Conservation (phyloP, 2,888 invertebrate genomes). For the Zelleria hepariella region DNA sequence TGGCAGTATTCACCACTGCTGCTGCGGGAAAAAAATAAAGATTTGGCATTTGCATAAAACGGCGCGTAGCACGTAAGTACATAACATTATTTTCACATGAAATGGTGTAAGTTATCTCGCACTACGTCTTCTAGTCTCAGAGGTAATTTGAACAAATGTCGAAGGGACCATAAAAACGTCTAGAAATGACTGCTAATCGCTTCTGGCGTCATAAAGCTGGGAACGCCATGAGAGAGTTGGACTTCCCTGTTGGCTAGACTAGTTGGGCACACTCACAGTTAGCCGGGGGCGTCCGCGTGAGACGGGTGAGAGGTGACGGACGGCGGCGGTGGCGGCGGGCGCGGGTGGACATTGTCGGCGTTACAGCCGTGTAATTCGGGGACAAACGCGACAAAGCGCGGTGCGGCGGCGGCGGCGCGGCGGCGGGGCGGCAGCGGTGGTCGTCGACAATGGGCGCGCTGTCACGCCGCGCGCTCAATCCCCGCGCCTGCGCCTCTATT, state of each 20-base stretch:
- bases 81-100: neutral
- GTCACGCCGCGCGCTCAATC: slow-evolving; percentile 60
- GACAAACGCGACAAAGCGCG: slow-evolving; percentile 33
- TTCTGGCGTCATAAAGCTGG: neutral
- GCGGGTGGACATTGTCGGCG: slow-evolving; percentile 61
- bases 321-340: neutral
- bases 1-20: slow-evolving; percentile 10
- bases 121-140: neutral
- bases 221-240: neutral
- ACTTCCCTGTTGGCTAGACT: neutral
- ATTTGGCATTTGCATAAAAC: slow-evolving; percentile 5
- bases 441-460: slow-evolving; percentile 53
- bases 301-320: neutral
- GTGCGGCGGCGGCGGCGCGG: slow-evolving; percentile 10
- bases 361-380: slow-evolving; percentile 67
- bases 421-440: slow-evolving; percentile 29
- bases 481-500: no score
- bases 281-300: neutral
- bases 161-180: neutral
- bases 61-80: neutral
- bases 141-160: neutral
- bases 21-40: neutral
- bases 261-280: no score
- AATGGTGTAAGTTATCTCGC: neutral
- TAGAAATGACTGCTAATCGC: neutral